Evolutionary conservation across 1,140 invertebrate species (phyloP).

Genomic region (Aleiodes sp.): DNA sequence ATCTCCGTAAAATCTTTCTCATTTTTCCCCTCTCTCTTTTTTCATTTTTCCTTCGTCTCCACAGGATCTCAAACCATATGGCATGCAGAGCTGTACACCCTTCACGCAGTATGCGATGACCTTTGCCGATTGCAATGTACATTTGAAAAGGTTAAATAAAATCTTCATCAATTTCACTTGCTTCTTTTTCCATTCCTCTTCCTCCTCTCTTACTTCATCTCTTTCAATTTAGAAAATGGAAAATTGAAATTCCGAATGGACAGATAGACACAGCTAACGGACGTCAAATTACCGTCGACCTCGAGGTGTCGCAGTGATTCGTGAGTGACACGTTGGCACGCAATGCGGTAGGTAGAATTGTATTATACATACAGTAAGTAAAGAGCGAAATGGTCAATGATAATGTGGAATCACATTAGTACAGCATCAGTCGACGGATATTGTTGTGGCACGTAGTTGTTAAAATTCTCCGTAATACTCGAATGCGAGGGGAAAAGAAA

Average conservation of each 20-base stretch:
- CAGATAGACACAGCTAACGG: not conserved
- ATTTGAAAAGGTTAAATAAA: not conserved
- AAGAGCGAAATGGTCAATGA: not conserved
- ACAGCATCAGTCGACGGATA: not conserved
- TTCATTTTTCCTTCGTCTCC: too few species aligned
- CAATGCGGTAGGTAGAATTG: not conserved
- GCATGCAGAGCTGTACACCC: not conserved
- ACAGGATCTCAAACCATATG: constrained; percentile 5
- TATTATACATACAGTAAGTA: not conserved
- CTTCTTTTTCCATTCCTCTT: not conserved
- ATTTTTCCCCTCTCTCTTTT: not conserved
- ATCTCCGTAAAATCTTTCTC: not conserved
- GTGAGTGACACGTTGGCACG: not conserved
- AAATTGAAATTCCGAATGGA: constrained; percentile 5
- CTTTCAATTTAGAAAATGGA: too few species aligned
- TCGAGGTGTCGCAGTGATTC: not conserved
- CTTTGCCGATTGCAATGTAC: not conserved
- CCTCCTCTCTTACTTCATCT: too few species aligned
- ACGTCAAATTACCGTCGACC: not conserved
- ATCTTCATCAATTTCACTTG: not conserved
- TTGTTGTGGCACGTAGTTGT: not conserved
- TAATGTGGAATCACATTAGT: too few species aligned
- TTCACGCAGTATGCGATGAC: constrained; percentile 14
- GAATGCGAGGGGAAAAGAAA: too few species aligned
- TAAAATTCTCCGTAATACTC: not conserved